These are phyloP conservation scores for Dendrocopos noguchii DNA, from an alignment of 2,113 vertebrate species.

Conservation along the genomic window DNA sequence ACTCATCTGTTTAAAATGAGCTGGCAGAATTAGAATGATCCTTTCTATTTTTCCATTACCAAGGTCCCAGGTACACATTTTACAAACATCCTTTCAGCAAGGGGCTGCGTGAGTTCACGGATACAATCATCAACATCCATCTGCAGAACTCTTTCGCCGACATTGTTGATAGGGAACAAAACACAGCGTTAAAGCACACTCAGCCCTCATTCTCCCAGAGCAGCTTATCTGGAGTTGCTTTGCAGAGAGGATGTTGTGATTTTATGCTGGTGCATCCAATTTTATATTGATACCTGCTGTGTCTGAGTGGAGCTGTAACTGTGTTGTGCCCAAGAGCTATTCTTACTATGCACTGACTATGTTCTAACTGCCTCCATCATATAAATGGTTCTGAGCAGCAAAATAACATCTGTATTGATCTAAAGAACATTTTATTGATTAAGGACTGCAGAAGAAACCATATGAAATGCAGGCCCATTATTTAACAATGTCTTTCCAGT, in stretches of 20 bases:
- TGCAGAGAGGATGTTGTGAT: not conserved
- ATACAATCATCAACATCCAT: conserved; percentile 52
- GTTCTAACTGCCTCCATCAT: not conserved
- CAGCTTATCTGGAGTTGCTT: conserved; percentile 1
- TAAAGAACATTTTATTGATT: conserved; percentile 76
- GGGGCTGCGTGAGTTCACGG: conserved; percentile 14
- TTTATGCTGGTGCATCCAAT: conserved; percentile 15
- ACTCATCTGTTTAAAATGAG: conserved; percentile 21
- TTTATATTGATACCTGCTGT: conserved; percentile 7
- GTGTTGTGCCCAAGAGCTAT: not conserved
- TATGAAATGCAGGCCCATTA: conserved; percentile 62
- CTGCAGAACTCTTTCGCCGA: conserved; percentile 39
- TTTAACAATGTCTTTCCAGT: conserved; percentile 62
- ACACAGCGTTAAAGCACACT: not conserved
- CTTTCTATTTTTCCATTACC: conserved; percentile 13
- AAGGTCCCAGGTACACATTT: conserved; percentile 1
- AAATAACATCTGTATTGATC: conserved; percentile 78
- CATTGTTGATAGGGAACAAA: conserved; percentile 23
- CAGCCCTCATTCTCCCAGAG: not conserved
- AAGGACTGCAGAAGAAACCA: conserved; percentile 60
- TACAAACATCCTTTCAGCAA: conserved; percentile 35
- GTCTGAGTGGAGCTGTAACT: not conserved
- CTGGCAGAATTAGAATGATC: conserved; percentile 4
- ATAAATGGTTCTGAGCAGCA: conserved; percentile 60
- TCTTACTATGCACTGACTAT: not conserved